phyloP scores from a whole-genome alignment of 2,797 vertebrate species.

The Gobio occitaniae region DNA sequence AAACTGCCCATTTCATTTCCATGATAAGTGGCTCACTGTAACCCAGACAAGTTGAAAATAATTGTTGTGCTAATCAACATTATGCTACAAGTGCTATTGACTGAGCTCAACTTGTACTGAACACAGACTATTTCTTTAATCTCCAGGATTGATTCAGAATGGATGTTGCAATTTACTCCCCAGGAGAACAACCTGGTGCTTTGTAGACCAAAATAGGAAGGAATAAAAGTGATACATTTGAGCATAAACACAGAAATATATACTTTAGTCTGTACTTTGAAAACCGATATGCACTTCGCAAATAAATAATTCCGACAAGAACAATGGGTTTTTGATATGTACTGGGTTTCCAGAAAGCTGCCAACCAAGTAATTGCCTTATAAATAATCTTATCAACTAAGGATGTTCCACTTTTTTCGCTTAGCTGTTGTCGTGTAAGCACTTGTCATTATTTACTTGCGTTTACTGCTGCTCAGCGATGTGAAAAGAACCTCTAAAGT shows the following conservation, averaged over 20 bases:
- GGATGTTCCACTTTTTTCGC: conserved; percentile 45
- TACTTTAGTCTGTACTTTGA: conserved; percentile 5
- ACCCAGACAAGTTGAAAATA: neutral
- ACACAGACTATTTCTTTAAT: neutral
- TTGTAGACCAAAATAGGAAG: neutral
- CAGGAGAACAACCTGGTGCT: neutral
- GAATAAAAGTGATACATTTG: conserved; percentile 17
- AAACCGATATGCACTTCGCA: neutral
- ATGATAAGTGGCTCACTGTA: too few relatives aligned
- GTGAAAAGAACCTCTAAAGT: conserved; percentile 35
- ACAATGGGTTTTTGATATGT: conserved; percentile 13
- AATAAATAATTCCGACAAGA: conserved; percentile 28
- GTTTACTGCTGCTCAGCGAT: conserved; percentile 46
- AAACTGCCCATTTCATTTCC: too few relatives aligned
- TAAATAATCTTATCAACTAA: conserved; percentile 50
- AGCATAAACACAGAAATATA: conserved; percentile 13
- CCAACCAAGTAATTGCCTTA: conserved; percentile 48
- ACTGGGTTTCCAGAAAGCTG: conserved; percentile 42
- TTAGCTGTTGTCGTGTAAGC: conserved; percentile 45
- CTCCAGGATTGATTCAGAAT: neutral
- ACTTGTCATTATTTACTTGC: conserved; percentile 46
- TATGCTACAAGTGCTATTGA: neutral
- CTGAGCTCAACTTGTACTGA: neutral
- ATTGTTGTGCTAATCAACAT: neutral
- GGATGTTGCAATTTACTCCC: neutral